Base-by-base conservation (phyloP, 2,113 vertebrate species). In the Canis aureus region DNA sequence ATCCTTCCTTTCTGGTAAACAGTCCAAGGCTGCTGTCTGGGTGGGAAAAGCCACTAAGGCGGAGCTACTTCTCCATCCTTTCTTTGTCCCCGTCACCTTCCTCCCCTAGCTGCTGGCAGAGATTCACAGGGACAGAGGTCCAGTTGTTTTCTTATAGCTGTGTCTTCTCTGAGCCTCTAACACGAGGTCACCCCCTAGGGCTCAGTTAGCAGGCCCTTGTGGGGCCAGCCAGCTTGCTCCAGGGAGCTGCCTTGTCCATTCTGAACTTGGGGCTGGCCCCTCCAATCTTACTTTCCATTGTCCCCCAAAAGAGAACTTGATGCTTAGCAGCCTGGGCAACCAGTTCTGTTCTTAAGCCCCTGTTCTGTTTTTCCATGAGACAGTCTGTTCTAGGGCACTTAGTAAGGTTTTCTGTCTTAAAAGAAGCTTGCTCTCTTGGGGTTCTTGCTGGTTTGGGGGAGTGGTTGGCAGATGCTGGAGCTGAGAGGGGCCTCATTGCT, bases 191-290 rank as follows among this genome's bases (percentile, higher is more conserved):
- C 59, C 73, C 0, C 0, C 23, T 20, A 8, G 35, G 73, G 66
- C 43, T 0, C 0, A 0, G 55, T 64, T 79, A 7, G 3, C n/a
- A 60, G 91, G 1, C 57, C 83, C 51, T 60, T 85, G 96, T 1
- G 1, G 11, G 29, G n/a, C 78, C 78, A 91, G 17, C 64, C 84
- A 35, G 25, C 95, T 22, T 87, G 19, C 71, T 97, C 11, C 78
- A 92, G 74, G 62, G 25, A 95, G 19, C 64, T 78, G 8, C 57
- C 51, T 69, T 59, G 55, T 29, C 27, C 19, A 64, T 49, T 43
- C 53, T 55, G 76, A 85, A 27, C 64, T 11, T 11, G 22, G 22
- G 29, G 27, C 55, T 7, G 9, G 69, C 78, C 51, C 12, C 4
- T 78, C 25, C 17, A 35, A 3, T 93, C 67, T 67, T 0, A 0